Percentiles rank a stretch among this genome's conserved stretches.
phyloP scores from a whole-genome alignment of 2,797 vertebrate genomes.

The Lateolabrax maculatus region DNA sequence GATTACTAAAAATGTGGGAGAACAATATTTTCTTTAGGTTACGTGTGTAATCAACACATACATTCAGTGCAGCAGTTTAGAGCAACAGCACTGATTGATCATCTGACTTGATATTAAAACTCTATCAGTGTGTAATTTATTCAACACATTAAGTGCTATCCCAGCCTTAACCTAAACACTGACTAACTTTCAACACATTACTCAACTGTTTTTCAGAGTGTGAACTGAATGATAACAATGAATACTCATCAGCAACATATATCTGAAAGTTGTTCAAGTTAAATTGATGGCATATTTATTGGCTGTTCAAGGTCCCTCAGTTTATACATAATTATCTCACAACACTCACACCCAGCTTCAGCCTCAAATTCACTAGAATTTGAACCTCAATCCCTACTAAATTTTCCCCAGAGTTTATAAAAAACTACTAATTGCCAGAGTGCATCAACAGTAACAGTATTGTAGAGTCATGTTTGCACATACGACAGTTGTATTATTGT shows the following conservation, averaged over 20 bases:
- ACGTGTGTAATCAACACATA: not conserved
- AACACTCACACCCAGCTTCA: too few species aligned
- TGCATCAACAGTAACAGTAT: not conserved
- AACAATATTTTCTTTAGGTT: constrained; percentile 25
- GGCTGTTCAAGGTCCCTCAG: not conserved
- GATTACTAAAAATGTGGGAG: constrained; percentile 18
- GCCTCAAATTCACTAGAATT: not conserved
- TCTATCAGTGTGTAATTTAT: constrained; percentile 37
- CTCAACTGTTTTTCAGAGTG: constrained; percentile 7
- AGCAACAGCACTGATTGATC: constrained; percentile 26
- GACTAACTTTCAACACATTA: constrained; percentile 35
- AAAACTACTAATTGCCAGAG: not conserved
- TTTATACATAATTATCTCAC: not conserved
- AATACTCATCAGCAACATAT: constrained; percentile 24
- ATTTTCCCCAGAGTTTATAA: not conserved
- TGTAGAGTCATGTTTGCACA: not conserved
- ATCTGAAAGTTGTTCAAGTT: constrained; percentile 3
- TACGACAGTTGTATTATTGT: not conserved
- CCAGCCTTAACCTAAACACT: constrained; percentile 24
- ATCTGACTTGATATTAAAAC: constrained; percentile 35
- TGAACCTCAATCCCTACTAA: not conserved
- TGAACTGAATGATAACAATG: not conserved
- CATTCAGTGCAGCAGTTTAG: not conserved
- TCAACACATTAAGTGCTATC: constrained; percentile 25
- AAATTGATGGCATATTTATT: not conserved